Conservation (phyloP, 2,797 vertebrate species). For the Sternarchorhynchus goeldii region DNA sequence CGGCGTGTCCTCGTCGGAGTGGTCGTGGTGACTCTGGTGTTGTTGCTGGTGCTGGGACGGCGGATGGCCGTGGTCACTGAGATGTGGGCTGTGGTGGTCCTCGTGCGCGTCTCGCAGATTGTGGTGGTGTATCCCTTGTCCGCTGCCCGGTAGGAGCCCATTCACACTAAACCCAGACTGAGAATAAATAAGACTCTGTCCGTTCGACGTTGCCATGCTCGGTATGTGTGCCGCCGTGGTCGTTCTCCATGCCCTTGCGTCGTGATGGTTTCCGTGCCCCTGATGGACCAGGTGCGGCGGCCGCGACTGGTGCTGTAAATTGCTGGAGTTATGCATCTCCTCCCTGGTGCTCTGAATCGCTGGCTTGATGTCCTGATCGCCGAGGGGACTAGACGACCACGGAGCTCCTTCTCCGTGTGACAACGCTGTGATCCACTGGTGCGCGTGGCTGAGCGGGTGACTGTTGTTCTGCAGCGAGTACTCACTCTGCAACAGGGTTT, state of each 20-base stretch:
- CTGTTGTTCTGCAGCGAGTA: conserved; percentile 94
- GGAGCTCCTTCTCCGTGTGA: conserved; percentile 91
- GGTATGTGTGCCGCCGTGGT: conserved; percentile 87
- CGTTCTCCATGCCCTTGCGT: conserved; percentile 85
- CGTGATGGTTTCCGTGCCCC: conserved; percentile 87
- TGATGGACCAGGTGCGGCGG: conserved; percentile 92
- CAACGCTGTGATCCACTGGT: conserved; percentile 97
- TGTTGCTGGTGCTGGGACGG: conserved; percentile 79
- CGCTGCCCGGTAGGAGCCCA: conserved; percentile 87
- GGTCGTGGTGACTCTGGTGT: conserved; percentile 82
- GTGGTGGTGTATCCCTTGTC: conserved; percentile 85
- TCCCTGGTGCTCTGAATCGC: conserved; percentile 86
- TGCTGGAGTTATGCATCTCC: conserved; percentile 80
- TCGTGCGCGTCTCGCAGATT: conserved; percentile 83
- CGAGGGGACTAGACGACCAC: conserved; percentile 88
- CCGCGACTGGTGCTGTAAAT: conserved; percentile 82
- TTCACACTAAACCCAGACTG: conserved; percentile 88
- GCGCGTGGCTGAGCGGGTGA: conserved; percentile 96
- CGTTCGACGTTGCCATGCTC: conserved; percentile 90
- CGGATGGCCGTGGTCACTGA: conserved; percentile 81
- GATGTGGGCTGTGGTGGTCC: conserved; percentile 86
- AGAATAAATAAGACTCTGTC: conserved; percentile 86
- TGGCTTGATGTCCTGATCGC: conserved; percentile 95
- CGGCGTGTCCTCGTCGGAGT: conserved; percentile 95
- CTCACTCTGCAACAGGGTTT: conserved; percentile 94